phyloP scores from a whole-genome alignment of 2,113 vertebrate species.

The Electrona antarctica region DNA sequence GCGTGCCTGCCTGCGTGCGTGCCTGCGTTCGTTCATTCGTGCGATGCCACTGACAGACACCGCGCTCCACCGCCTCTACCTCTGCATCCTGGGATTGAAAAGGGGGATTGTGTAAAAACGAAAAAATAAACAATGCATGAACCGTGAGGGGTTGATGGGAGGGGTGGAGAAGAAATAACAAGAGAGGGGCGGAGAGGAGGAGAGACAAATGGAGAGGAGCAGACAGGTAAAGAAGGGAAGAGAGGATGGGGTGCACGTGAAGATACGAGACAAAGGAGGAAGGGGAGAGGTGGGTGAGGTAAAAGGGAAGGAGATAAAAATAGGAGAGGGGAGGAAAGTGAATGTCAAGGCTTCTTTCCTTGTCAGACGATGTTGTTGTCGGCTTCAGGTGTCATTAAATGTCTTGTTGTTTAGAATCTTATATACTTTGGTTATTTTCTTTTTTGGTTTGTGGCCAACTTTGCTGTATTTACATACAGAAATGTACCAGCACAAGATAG shows the following conservation, averaged over 20 bases:
- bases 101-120: neutral
- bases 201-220: neutral
- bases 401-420: no score
- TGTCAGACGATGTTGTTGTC: no score
- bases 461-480: no score
- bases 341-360: no score
- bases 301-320: neutral
- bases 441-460: no score
- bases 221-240: neutral
- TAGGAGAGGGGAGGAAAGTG: no score
- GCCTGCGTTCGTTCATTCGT: no score
- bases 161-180: neutral
- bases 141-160: neutral
- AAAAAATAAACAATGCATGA: constrained; percentile 2
- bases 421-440: no score
- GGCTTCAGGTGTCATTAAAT: no score
- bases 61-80: constrained; percentile 1
- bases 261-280: neutral
- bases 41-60: neutral
- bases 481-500: no score
- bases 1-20: neutral
- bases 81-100: constrained; percentile 18
- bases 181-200: no score
- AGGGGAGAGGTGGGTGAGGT: neutral
- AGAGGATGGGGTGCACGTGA: neutral